Percentiles rank a stretch among this genome's conserved stretches.
Evolutionary conservation across 2,888 invertebrate genomes (phyloP).

Genomic region (Molanna angustata): DNA sequence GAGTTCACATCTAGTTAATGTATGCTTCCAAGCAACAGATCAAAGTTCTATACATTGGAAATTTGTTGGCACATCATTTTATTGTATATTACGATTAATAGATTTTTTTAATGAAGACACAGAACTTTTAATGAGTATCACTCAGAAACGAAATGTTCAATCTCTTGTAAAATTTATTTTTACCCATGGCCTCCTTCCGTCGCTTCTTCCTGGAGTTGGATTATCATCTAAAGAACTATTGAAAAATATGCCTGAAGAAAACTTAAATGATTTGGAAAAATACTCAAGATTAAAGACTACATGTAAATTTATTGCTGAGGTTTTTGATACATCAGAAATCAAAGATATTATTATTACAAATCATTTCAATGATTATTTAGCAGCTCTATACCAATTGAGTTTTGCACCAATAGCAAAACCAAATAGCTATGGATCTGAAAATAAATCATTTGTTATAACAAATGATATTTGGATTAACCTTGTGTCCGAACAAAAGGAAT

Average conservation of each 20-base stretch:
- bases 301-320: slow-evolving; percentile 49
- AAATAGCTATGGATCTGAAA: slow-evolving; percentile 36
- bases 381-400: slow-evolving; percentile 66
- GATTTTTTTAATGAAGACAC: slow-evolving; percentile 40
- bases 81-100: slow-evolving; percentile 46
- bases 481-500: slow-evolving; percentile 50
- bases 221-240: slow-evolving; percentile 47
- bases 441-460: slow-evolving; percentile 52
- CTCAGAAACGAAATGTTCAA: slow-evolving; percentile 62
- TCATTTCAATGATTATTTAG: slow-evolving; percentile 60
- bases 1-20: too few relatives aligned
- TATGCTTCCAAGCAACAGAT: too few relatives aligned
- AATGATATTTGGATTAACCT: slow-evolving; percentile 53
- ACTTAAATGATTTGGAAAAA: slow-evolving; percentile 40
- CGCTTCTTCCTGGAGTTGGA: slow-evolving; percentile 65
- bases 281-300: slow-evolving; percentile 53
- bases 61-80: slow-evolving; percentile 47
- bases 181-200: slow-evolving; percentile 64
- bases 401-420: slow-evolving; percentile 66
- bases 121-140: slow-evolving; percentile 59
- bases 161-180: slow-evolving; percentile 60
- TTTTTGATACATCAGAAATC: slow-evolving; percentile 52
- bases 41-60: slow-evolving; percentile 39
- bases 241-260: slow-evolving; percentile 1
- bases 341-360: slow-evolving; percentile 56